Evolutionary conservation across 2,888 invertebrate species (phyloP), one percentile per base, ranked within the genome.

Genomic region (Timandra comae): DNA sequence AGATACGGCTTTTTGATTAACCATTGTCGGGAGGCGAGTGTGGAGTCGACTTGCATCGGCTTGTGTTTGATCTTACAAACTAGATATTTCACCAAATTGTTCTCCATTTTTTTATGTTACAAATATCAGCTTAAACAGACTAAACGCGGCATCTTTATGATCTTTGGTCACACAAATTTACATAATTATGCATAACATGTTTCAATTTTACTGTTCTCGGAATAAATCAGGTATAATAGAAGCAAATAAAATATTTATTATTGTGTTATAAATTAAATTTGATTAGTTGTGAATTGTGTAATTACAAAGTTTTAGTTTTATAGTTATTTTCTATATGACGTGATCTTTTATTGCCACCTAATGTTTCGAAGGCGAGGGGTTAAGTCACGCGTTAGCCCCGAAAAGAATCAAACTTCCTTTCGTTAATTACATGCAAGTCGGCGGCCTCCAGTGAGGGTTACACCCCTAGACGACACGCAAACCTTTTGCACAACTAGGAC

Each of bases 1-100:
- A 84, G 82, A 84, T 82, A 81, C 75, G 72, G 70, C 66, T 56
- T 72, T 84, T 81, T 84, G 84, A 85, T 84, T 84, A 81, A 65
- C 79, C 70, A 79, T 80, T 80, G 84, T 82, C 71, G 73, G 68
- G 56, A 61, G 52, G 45, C 49, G 43, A 58, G 53, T 44, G 55
- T 16, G 53, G 71, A 72, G 66, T 73, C 67, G 69, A 58, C 48
- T 30, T 20, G 35, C 33, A 38, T 33, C 41, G 45, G 44, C 34
- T 22, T 6, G 16, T 6, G 43, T 45, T 49, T 49, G 43, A 49
- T 45, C 41, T 45, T 34, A 29, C 4, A 39, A 49, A 38, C 40
- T 38, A 38, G 42, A 46, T 42, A 43, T 41, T 46, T 42, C 27
- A 41, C 43, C 34, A 46, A 51, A 49, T 51, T 48, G 42, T 50